Evolutionary conservation across 2,888 invertebrate species (phyloP).

Genomic region (Leistus spinibarbis): DNA sequence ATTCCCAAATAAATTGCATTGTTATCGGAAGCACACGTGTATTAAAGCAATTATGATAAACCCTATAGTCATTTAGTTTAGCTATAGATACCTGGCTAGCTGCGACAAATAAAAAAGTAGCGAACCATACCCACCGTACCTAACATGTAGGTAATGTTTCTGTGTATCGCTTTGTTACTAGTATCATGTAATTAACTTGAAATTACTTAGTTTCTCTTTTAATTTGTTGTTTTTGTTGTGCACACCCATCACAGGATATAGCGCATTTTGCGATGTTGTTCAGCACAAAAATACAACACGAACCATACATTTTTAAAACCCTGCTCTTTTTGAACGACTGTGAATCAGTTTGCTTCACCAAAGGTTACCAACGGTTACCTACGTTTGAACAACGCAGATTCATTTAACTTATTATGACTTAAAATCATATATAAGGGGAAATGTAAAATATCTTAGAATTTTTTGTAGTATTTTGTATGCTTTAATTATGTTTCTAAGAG

Average conservation of each 20-base stretch:
- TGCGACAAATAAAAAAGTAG: neutral
- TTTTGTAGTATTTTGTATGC: no score
- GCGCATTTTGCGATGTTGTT: neutral
- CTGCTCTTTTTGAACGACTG: neutral
- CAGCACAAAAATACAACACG: neutral
- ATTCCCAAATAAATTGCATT: neutral
- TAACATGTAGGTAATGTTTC: conserved; percentile 7
- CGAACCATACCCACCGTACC: neutral
- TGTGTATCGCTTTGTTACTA: conserved; percentile 32
- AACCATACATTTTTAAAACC: neutral
- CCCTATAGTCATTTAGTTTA: neutral
- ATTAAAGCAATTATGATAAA: neutral
- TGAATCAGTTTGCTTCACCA: neutral
- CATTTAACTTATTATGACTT: no score
- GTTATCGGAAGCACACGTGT: neutral
- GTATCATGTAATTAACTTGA: conserved; percentile 29
- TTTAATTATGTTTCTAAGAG: no score
- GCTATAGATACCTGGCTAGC: neutral
- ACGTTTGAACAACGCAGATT: no score
- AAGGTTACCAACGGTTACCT: no score
- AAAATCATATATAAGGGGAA: no score
- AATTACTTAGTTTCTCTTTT: conserved; percentile 26
- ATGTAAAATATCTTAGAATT: no score
- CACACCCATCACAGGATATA: conserved; percentile 26
- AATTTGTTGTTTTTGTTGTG: conserved; percentile 29